Percentiles rank a stretch among this genome's conserved stretches.
phyloP scores from a whole-genome alignment of 2,113 vertebrate genomes.

The Entosphenus tridentatus region DNA sequence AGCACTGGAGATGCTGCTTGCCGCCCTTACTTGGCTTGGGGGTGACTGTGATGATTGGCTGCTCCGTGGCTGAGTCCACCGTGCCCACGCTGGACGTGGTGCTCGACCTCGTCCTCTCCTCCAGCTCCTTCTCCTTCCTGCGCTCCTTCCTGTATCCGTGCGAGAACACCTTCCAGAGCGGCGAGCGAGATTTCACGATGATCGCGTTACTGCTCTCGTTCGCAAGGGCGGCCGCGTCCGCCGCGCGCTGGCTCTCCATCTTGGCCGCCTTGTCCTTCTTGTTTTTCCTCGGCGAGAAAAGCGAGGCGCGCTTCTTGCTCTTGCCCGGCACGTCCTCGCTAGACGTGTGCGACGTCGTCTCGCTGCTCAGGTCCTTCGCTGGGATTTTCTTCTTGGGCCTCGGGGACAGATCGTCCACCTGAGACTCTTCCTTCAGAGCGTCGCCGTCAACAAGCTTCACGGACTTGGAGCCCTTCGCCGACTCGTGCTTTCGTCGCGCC shows the following conservation, averaged over 20 bases:
- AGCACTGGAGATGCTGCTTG: no score
- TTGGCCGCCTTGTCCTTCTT: constrained; percentile 91
- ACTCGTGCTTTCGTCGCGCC: no score
- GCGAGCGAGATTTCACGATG: background rate
- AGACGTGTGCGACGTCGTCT: constrained; percentile 34
- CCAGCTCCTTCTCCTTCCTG: constrained; percentile 45
- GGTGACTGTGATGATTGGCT: constrained; percentile 8
- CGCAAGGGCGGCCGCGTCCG: constrained; percentile 20
- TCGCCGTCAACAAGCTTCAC: no score
- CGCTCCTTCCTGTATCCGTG: constrained; percentile 91
- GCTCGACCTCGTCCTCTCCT: constrained; percentile 54
- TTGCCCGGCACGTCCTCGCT: constrained; percentile 61
- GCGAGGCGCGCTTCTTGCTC: constrained; percentile 61
- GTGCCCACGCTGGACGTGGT: constrained; percentile 62
- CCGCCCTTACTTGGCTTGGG: no score
- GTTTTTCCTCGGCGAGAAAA: constrained; percentile 79
- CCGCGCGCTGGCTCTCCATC: constrained; percentile 32
- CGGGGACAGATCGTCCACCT: no score
- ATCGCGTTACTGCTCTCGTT: constrained; percentile 25
- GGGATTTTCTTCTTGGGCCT: no score
- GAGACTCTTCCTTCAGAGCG: no score
- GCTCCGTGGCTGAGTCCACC: constrained; percentile 47
- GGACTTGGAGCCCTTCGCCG: no score
- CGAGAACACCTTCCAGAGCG: constrained; percentile 80
- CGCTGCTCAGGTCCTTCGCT: background rate